These are phyloP conservation scores for Muntiacus reevesi DNA, from an alignment of 2,113 vertebrate species.

Conservation along the genomic window DNA sequence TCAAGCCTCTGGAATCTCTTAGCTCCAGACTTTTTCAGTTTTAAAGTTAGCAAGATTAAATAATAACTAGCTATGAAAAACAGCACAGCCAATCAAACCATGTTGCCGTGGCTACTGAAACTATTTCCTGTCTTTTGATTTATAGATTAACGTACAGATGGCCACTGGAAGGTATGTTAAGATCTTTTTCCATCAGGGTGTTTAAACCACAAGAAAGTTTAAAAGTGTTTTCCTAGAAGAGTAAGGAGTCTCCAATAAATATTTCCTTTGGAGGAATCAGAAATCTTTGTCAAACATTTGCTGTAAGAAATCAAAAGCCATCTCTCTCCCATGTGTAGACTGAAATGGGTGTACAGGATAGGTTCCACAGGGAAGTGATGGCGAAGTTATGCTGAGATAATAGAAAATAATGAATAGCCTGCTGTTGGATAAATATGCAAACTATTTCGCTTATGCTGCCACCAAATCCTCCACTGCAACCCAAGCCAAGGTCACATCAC, in stretches of 20 bases:
- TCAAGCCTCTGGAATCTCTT: not conserved
- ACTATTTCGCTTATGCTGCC: not conserved
- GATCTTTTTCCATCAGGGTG: not conserved
- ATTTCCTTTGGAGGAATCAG: not conserved
- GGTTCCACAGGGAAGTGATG: not conserved
- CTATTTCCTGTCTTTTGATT: not conserved
- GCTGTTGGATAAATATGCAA: not conserved
- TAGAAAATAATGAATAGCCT: not conserved
- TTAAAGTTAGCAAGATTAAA: slow-evolving; percentile 22
- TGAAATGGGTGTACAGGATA: not conserved
- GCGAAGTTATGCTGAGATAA: not conserved
- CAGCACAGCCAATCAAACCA: not conserved
- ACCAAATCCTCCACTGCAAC: not conserved
- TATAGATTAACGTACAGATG: not conserved
- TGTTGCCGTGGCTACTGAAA: not conserved
- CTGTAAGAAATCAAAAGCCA: not conserved
- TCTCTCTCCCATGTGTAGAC: not conserved
- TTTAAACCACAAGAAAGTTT: not conserved
- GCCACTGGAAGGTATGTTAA: not conserved
- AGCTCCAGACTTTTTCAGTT: not conserved
- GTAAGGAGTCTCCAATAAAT: not conserved
- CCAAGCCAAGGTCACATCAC: not conserved
- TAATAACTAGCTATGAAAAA: not conserved
- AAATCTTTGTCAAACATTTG: not conserved
- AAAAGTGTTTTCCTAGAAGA: not conserved